A percentile compares a stretch with the other conserved stretches of the same genome.
These are phyloP conservation scores for Callinectes sapidus DNA, from an alignment of 2,888 invertebrate species.

Conservation along the genomic window DNA sequence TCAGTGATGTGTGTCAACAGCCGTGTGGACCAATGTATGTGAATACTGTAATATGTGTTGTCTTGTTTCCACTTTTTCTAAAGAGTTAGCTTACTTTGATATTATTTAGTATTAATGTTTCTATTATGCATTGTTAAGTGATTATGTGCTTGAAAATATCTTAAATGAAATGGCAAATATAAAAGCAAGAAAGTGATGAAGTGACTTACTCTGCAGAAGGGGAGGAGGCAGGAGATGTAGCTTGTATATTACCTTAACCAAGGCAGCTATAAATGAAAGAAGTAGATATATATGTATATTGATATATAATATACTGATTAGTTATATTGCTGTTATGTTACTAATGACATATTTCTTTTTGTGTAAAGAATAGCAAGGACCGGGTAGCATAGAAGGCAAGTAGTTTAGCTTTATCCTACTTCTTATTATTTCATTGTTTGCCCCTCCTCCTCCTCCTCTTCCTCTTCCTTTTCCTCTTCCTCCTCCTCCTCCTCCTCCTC, in stretches of 20 bases:
- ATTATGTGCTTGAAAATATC: background rate
- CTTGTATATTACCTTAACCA: background rate
- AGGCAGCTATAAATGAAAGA: background rate
- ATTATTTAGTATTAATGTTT: no score
- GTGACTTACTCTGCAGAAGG: background rate
- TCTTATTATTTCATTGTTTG: background rate
- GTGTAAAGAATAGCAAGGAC: slow-evolving; percentile 56
- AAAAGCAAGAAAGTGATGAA: background rate
- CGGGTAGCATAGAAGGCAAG: slow-evolving; percentile 60
- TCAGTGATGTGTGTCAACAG: no score
- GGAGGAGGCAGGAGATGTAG: background rate
- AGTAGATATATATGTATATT: background rate
- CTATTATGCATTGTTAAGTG: no score
- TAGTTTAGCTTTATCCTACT: background rate
- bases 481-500: background rate
- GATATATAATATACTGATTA: background rate
- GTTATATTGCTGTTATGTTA: background rate
- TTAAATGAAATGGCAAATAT: background rate
- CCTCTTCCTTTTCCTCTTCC: background rate
- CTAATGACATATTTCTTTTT: slow-evolving; percentile 45
- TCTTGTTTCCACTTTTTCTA: no score
- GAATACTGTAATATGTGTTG: no score
- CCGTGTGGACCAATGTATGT: no score
- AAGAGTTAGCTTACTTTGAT: no score
- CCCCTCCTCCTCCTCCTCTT: background rate